Evolutionary conservation across 2,797 vertebrate genomes (phyloP).

Genomic region (Setipinna tenuifilis): DNA sequence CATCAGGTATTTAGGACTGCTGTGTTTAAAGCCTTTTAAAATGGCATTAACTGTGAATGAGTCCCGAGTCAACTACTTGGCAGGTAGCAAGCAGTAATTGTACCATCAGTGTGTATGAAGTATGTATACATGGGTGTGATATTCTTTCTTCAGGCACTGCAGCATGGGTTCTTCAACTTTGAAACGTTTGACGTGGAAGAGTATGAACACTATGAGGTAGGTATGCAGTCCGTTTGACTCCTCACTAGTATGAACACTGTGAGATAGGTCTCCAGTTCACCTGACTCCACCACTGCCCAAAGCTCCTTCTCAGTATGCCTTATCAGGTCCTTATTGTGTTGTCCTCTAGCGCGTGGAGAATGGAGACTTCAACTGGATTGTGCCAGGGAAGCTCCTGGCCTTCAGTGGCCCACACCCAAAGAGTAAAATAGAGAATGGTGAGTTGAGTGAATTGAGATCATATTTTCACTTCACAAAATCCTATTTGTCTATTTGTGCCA

Average conservation of each 20-base stretch:
- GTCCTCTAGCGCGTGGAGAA: slow-evolving; percentile 85
- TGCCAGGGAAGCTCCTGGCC: slow-evolving; percentile 87
- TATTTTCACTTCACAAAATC: no score
- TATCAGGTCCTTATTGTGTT: neutral
- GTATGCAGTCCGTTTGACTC: neutral
- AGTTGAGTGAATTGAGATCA: slow-evolving; percentile 39
- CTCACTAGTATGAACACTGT: neutral
- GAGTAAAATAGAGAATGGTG: slow-evolving; percentile 92
- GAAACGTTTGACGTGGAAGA: slow-evolving; percentile 89
- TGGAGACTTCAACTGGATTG: slow-evolving; percentile 94
- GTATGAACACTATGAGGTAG: slow-evolving; percentile 94
- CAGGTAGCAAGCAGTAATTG: no score
- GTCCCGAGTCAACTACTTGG: no score
- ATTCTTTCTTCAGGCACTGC: slow-evolving; percentile 77
- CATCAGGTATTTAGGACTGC: no score
- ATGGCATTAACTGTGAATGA: no score
- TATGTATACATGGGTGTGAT: neutral
- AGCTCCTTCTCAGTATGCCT: neutral
- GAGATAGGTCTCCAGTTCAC: no score
- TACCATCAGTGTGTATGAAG: neutral
- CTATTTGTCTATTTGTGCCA: no score
- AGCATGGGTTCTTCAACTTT: slow-evolving; percentile 90
- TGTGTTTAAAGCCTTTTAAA: no score
- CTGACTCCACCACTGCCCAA: neutral
- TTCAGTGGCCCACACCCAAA: slow-evolving; percentile 92